Evolutionary conservation across 2,888 invertebrate species (phyloP).

Genomic region (Chloromyia formosa): DNA sequence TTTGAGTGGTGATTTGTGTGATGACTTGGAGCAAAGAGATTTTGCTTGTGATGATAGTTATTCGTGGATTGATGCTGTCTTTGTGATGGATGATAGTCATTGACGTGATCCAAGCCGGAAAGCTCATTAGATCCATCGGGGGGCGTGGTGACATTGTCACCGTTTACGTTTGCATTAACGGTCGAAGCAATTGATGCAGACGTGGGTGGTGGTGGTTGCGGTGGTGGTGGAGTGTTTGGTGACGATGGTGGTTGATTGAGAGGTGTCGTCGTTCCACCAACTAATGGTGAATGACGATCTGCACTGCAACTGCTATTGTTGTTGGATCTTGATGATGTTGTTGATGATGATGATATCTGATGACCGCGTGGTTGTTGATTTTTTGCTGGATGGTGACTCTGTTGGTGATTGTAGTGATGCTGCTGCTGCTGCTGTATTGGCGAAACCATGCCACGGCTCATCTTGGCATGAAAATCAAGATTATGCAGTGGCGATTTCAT

Average conservation of each 20-base stretch:
- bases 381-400: not conserved
- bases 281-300: no score
- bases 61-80: no score
- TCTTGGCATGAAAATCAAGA: conserved; percentile 53
- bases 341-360: not conserved
- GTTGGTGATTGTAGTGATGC: conserved; percentile 11
- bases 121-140: conserved; percentile 12
- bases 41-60: conserved; percentile 24
- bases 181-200: conserved; percentile 32
- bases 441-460: conserved; percentile 50
- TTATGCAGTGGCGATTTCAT: conserved; percentile 52
- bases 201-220: conserved; percentile 46
- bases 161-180: conserved; percentile 36
- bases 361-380: not conserved
- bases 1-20: conserved; percentile 37
- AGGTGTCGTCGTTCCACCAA: no score
- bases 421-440: conserved; percentile 43
- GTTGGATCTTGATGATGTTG: not conserved
- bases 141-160: conserved; percentile 41
- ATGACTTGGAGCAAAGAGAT: conserved; percentile 16
- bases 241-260: not conserved
- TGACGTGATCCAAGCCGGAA: not conserved
- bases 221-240: conserved; percentile 44
- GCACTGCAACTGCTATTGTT: no score
- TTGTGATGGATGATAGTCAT: conserved; percentile 16